phyloP scores from a whole-genome alignment of 37 sponge, comb jelly and placozoan species.

The Dysidea cf. avara region DNA sequence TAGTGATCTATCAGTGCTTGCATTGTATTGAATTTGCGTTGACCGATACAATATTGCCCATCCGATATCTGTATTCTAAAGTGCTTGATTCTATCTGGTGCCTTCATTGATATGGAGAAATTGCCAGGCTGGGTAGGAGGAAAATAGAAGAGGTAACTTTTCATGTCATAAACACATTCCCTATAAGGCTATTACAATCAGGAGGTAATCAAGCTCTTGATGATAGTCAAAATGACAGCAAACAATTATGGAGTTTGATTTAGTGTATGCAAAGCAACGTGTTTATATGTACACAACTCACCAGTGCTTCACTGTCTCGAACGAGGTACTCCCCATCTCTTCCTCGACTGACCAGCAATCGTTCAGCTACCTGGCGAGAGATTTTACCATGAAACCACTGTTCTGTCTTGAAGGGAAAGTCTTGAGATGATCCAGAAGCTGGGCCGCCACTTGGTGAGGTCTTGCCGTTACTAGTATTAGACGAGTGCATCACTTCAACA shows the following conservation, averaged over 20 bases:
- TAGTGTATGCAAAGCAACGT: too few species aligned
- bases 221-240: too few species aligned
- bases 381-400: constrained; percentile 85
- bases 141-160: not conserved
- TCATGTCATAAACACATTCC: not conserved
- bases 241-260: not conserved
- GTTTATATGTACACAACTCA: too few species aligned
- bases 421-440: not conserved
- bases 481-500: constrained; percentile 74
- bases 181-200: too few species aligned
- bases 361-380: constrained; percentile 70
- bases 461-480: constrained; percentile 32
- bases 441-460: not conserved
- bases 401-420: constrained; percentile 54
- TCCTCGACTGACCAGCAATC: constrained; percentile 42
- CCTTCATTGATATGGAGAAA: constrained; percentile 93
- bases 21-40: constrained; percentile 85
- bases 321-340: constrained; percentile 90
- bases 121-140: constrained; percentile 88
- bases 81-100: constrained; percentile 89
- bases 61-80: constrained; percentile 85
- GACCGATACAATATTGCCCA: constrained; percentile 82
- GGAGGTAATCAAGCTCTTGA: too few species aligned
- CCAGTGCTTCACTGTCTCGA: constrained; percentile 86
- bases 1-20: constrained; percentile 91